phyloP scores from a whole-genome alignment of 1,140 invertebrate genomes.

The Lepidostoma basale region DNA sequence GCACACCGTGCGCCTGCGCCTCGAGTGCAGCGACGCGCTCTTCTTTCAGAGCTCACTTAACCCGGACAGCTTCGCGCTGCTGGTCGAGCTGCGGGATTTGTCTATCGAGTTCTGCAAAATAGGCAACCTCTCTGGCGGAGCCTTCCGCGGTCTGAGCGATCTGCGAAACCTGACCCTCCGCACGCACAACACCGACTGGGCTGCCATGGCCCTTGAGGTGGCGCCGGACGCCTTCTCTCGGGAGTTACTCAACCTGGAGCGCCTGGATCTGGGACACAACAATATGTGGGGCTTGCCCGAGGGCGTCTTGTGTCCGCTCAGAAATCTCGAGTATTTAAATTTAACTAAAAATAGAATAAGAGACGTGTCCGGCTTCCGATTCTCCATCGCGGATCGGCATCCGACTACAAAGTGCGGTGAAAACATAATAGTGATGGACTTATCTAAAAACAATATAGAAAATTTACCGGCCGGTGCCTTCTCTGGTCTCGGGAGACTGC shows the following conservation, averaged over 20 bases:
- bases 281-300: conserved; percentile 86
- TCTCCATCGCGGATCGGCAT: conserved; percentile 66
- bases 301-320: conserved; percentile 79
- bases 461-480: conserved; percentile 77
- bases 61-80: conserved; percentile 81
- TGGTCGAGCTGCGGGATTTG: conserved; percentile 81
- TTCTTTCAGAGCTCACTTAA: conserved; percentile 87
- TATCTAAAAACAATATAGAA: conserved; percentile 84
- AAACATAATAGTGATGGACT: conserved; percentile 75
- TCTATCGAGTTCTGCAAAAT: conserved; percentile 92
- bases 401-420: conserved; percentile 72
- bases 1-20: conserved; percentile 78
- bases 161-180: conserved; percentile 83
- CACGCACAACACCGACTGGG: conserved; percentile 89
- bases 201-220: conserved; percentile 81
- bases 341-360: conserved; percentile 81
- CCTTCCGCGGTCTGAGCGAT: conserved; percentile 80
- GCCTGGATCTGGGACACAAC: conserved; percentile 85
- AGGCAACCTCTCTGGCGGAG: conserved; percentile 82
- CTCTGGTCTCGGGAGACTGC: conserved; percentile 69
- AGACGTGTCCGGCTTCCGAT: conserved; percentile 77
- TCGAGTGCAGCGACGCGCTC: conserved; percentile 83
- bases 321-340: conserved; percentile 78
- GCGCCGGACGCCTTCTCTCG: conserved; percentile 75
- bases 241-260: conserved; percentile 74